Evolutionary conservation across 1,140 invertebrate genomes (phyloP), one percentile per base, ranked within the genome.

Genomic region (Phymastichus coffea): DNA sequence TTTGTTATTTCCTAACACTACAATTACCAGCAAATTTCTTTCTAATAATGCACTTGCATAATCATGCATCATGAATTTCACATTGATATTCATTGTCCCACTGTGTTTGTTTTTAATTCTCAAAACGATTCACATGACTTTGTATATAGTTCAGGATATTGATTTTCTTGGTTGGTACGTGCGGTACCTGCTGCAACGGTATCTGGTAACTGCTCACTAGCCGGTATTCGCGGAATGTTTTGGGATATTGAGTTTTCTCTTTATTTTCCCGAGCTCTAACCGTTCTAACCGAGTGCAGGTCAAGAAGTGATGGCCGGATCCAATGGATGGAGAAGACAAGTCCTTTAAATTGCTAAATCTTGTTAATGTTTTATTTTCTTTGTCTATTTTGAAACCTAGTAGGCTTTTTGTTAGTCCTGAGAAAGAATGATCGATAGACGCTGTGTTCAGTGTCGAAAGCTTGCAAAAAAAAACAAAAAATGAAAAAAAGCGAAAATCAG

Each of bases 221-320:
- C 61, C 55, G 61, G 60, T 68, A 65, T 57, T 67, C 57, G 61
- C 55, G 43, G n/a, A 49, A 63, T 60, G 46, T 57, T 65, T n/a
- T 65, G 65, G 52, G 57, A 65, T 65, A 70, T 70, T 65, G 63
- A 65, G 69, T 72, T 65, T 52, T 66, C 61, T 49, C 47, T n/a
- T n/a, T n/a, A n/a, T n/a, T 37, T 61, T 57, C 43, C 15, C 46
- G 37, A 60, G 41, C 25, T 9, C 40, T 47, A 25, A 23, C 43
- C 33, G 52, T 53, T 60, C 53, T 63, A 66, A 66, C 63, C 65
- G 64, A 64, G 62, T 64, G 63, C 63, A 63, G 69, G 69, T 67
- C 66, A 70, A 64, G 68, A 65, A 72, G 70, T 64, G 67, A 65
- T 65, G 65, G 38, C 57, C 61, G 37, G 44, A 61, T 61, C 58